Evolutionary conservation across 2,888 invertebrate species (phyloP).

Genomic region (Lithosia quadra): DNA sequence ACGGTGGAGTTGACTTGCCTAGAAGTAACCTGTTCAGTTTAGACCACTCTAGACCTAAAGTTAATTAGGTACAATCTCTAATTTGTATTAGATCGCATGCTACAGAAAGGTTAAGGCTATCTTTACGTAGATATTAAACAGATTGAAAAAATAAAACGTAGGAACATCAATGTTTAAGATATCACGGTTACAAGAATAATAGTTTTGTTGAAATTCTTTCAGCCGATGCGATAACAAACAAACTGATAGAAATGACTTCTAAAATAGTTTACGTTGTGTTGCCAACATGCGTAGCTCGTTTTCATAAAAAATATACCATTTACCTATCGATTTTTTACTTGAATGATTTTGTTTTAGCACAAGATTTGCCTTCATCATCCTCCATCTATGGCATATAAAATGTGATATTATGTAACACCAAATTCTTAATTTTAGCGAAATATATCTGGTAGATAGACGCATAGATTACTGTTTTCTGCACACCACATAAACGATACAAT

Average conservation of each 20-base stretch:
- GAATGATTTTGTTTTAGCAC: neutral
- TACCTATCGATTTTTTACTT: neutral
- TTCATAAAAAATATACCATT: neutral
- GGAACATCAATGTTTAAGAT: slow-evolving; percentile 2
- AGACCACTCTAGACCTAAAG: no score
- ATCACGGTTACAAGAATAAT: neutral
- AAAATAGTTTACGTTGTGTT: slow-evolving; percentile 5
- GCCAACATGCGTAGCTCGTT: neutral
- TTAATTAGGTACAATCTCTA: no score
- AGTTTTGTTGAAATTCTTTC: neutral
- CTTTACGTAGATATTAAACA: neutral
- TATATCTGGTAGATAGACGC: no score
- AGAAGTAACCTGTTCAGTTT: no score
- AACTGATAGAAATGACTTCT: slow-evolving; percentile 3
- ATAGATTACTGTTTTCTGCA: no score
- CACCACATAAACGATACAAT: no score
- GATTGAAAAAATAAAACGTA: neutral
- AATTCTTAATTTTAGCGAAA: no score
- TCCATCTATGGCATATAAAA: neutral
- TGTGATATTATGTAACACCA: no score
- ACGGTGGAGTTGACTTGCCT: no score
- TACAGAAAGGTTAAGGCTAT: neutral
- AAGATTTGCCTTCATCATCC: neutral
- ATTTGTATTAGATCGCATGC: neutral
- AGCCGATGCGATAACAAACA: slow-evolving; percentile 5